phyloP scores from a whole-genome alignment of 2,888 invertebrate species.

The Margaritifera margaritifera region DNA sequence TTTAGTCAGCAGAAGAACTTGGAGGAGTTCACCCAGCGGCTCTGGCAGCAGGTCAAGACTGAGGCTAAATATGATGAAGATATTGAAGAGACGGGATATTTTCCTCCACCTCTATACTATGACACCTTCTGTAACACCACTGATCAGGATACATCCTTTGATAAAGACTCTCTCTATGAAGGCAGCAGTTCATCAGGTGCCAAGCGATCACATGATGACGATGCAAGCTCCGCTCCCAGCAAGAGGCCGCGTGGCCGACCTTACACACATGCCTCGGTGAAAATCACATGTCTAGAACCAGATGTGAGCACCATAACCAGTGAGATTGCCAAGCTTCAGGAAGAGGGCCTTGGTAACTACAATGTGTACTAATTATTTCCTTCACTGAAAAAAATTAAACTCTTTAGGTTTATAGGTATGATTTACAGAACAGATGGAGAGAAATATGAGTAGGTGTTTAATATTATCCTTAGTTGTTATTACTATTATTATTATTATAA shows the following conservation, averaged over 20 bases:
- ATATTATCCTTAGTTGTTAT: no score
- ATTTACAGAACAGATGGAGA: no score
- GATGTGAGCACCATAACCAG: constrained; percentile 27
- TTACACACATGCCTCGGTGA: constrained; percentile 36
- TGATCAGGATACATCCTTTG: constrained; percentile 29
- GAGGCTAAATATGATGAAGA: constrained; percentile 35
- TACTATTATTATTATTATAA: no score
- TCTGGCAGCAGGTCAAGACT: constrained; percentile 42
- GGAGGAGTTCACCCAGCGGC: constrained; percentile 32
- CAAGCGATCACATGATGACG: constrained; percentile 11
- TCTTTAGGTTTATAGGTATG: no score
- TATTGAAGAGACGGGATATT: constrained; percentile 32
- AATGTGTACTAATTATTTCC: no score
- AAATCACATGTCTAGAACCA: constrained; percentile 38
- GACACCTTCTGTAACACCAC: constrained; percentile 24
- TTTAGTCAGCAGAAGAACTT: constrained; percentile 18
- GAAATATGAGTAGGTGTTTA: no score
- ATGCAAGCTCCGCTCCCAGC: constrained; percentile 9
- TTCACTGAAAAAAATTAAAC: no score
- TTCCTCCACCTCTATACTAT: constrained; percentile 30
- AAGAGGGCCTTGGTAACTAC: constrained; percentile 31
- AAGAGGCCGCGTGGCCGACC: constrained; percentile 35
- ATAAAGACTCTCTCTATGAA: constrained; percentile 24
- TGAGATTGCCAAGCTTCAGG: constrained; percentile 34
- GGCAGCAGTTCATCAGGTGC: constrained; percentile 23